Percentiles rank a stretch among this genome's conserved stretches.
phyloP scores from a whole-genome alignment of 1,140 invertebrate genomes.

The Ectropis grisescens region DNA sequence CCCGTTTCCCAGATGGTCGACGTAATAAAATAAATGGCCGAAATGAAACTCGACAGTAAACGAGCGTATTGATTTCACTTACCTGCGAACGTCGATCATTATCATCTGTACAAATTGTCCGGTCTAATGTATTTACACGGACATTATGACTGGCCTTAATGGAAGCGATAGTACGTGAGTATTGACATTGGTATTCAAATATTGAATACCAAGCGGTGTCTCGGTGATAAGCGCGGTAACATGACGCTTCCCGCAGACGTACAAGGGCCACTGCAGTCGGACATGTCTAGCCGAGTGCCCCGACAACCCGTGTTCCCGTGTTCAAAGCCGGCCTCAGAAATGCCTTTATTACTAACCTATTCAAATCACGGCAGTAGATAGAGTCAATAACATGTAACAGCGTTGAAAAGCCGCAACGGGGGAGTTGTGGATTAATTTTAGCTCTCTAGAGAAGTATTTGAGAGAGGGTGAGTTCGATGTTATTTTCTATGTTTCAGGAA shows the following conservation, averaged over 20 bases:
- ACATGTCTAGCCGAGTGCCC: constrained; percentile 2
- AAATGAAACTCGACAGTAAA: too few relatives aligned
- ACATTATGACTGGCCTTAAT: constrained; percentile 13
- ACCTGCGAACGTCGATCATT: background rate
- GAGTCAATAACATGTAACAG: too few relatives aligned
- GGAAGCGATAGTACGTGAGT: constrained; percentile 13
- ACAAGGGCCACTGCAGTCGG: constrained; percentile 7
- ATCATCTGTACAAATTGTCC: constrained; percentile 10
- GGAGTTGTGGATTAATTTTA: too few relatives aligned
- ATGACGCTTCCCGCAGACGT: constrained; percentile 30
- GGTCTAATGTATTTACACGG: constrained; percentile 12
- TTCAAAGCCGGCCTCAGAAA: constrained; percentile 13
- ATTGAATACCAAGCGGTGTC: constrained; percentile 27
- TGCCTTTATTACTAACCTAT: constrained; percentile 15
- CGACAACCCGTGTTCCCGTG: constrained; percentile 6
- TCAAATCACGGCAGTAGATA: constrained; percentile 17
- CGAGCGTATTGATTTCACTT: too few relatives aligned
- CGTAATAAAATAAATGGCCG: too few relatives aligned
- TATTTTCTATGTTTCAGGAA: too few relatives aligned
- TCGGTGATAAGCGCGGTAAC: constrained; percentile 32
- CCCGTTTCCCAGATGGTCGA: too few relatives aligned
- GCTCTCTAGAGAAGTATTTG: too few relatives aligned
- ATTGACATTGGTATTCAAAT: constrained; percentile 38
- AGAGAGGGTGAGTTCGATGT: too few relatives aligned
- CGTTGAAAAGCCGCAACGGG: too few relatives aligned